Evolutionary conservation across 2,888 invertebrate species (phyloP).

Genomic region (Rhopalosiphum nymphaeae): DNA sequence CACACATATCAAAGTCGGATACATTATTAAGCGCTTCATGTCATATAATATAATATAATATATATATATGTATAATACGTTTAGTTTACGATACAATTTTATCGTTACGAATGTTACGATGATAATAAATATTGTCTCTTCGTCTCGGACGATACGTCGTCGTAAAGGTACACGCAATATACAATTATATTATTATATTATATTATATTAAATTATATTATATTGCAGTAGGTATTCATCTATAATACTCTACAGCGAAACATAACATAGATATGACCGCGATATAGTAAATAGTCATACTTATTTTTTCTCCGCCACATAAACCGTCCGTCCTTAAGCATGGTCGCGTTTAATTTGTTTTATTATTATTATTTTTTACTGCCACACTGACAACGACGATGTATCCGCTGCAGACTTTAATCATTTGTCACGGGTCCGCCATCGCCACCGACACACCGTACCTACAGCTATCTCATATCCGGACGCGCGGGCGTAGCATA

Average conservation of each 20-base stretch:
- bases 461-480: background rate
- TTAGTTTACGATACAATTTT: slow-evolving; percentile 39
- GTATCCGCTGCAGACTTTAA: background rate
- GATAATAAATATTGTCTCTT: slow-evolving; percentile 26
- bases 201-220: background rate
- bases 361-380: slow-evolving; percentile 15
- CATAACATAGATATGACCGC: background rate
- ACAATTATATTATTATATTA: background rate
- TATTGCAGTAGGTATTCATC: background rate
- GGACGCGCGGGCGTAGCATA: background rate
- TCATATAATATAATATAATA: background rate
- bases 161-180: background rate
- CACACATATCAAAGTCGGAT: background rate
- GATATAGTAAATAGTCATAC: background rate
- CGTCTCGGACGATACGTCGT: background rate
- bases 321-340: background rate
- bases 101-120: slow-evolving; percentile 25
- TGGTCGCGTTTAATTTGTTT: background rate
- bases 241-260: background rate
- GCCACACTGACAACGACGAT: background rate
- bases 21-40: background rate
- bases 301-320: background rate
- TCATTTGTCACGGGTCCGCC: slow-evolving; percentile 24
- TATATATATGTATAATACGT: background rate
- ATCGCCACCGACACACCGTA: background rate